These are phyloP conservation scores for Myotis daubentonii DNA, from an alignment of 2,797 vertebrate species.

Conservation along the genomic window DNA sequence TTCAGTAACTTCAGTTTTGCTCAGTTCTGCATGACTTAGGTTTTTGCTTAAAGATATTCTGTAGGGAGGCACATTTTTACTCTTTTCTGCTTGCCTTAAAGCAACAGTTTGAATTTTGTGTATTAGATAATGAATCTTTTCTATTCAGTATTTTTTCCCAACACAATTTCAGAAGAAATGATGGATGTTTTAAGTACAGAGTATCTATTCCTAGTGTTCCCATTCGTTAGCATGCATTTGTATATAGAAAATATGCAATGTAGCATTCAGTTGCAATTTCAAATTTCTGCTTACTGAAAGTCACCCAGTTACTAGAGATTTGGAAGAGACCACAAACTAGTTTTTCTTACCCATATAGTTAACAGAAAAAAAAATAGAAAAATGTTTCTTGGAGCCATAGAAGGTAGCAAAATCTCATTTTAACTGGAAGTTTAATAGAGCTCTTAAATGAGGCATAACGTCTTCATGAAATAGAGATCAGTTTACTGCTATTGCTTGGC, in stretches of 20 bases:
- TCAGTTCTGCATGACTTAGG: not conserved
- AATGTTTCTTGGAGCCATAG: constrained; percentile 48
- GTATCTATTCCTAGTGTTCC: constrained; percentile 45
- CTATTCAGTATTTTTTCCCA: constrained; percentile 72
- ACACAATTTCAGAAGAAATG: constrained; percentile 66
- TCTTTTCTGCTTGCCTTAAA: constrained; percentile 53
- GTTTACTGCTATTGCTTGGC: not conserved
- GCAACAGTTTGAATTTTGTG: constrained; percentile 4
- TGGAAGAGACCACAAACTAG: constrained; percentile 28
- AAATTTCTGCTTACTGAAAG: constrained; percentile 61
- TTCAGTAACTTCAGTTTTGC: not conserved
- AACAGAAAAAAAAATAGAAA: constrained; percentile 2
- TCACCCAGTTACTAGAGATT: constrained; percentile 43
- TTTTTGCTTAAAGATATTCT: not conserved
- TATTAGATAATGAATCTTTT: constrained; percentile 49
- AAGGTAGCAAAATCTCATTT: constrained; percentile 48
- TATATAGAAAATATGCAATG: constrained; percentile 57
- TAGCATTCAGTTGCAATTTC: not conserved
- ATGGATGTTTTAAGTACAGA: constrained; percentile 60
- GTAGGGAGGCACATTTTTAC: not conserved
- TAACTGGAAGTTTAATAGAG: not conserved
- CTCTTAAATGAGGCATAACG: not conserved
- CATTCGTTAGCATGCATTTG: not conserved
- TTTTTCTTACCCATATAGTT: not conserved
- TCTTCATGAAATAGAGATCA: not conserved